Base-by-base conservation (phyloP, 2,797 vertebrate species). In the Periophthalmus magnuspinnatus region DNA sequence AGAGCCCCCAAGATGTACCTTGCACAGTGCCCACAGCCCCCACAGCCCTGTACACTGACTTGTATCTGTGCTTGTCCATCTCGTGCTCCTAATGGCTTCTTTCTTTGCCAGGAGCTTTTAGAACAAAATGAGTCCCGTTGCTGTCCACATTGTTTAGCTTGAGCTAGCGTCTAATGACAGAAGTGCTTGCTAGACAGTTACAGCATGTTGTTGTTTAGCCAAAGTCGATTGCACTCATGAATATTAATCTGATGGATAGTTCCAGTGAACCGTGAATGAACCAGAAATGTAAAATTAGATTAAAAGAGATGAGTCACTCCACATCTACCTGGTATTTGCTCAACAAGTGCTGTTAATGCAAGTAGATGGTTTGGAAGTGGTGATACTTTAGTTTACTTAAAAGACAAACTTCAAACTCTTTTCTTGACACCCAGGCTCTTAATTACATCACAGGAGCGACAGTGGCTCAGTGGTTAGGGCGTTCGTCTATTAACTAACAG, bases 131-230 rank as follows among this genome's bases (percentile, higher is more conserved):
- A 34, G 64, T 54, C 64, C 21, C 33, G 48, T 54, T 34, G 28
- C 32, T 36, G 57, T 75, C 64, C 38, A 62, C 38, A 70, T 36
- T 62, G 58, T 48, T 70, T 61, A 68, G 66, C 41, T 38, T 36
- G 61, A 65, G 52, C 24, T 64, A 6, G n/a, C 17, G 34, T 48
- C 61, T 64, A 34, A 60, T 69, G 54, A 68, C 72, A 64, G 60
- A 57, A 48, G 36, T 52, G 32, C 17, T 54, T 36, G 54, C 34
- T 50, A 14, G 34, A 64, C 32, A 56, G 52, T 72, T 21, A 60
- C 24, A 67, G 38, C 45, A 45, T 64, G 41, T 70, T 55, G 66
- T 74, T 34, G 21, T 72, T 34, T 75, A 74, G 41, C 62, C 41
- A 17, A 64, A 64, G 62, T 48, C 22, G 62, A 48, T 64, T 47